Evolutionary conservation across 1,140 invertebrate genomes (phyloP), one percentile per base, ranked within the genome.

Genomic region (Diuraphis noxia): DNA sequence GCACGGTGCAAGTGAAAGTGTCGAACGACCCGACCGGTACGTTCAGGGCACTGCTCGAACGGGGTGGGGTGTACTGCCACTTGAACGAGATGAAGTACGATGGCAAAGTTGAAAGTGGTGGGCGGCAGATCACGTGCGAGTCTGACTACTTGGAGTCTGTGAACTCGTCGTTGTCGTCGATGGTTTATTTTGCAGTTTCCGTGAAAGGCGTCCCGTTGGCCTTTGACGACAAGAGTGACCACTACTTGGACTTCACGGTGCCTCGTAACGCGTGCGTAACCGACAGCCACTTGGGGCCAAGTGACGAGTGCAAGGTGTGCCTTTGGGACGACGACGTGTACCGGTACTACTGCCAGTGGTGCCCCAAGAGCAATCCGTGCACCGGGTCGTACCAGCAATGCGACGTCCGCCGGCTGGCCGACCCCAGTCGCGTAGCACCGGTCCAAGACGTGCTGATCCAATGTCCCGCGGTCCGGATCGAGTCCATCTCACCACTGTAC

Each of bases 391-490:
- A 56, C 46, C 46, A 87, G 9, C 9, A 87, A 0, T 87, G 85
- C 46, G 85, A 87, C 49, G 46, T 87, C 19, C 85, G 85, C 23
- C 41, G 23, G 85, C 21, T 38, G 34, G 13, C 1, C 34, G 36
- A 49, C 19, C 13, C 3, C 2, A 2, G 82, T 85, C 30, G 8
- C 34, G 0, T 21, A 34, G 8, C 1, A 13, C 3, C 46, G 43
- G 17, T 85, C 17, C 1, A 85, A 34, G 34, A 49, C 85, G 49
- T 87, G 98, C 94, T 98, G 49, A 97, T 98, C 94, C 95, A 97
- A 79, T 97, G 96, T 92, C 96, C 98, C 93, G 98, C 97, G 49
- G 99, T 98, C 93, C 98, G 98, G 3, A 98, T 98, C 95, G 98
- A 98, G 4, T 96, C 96, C 94, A 96, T 97, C 92, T 96, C 95